Conservation (phyloP, 2,888 invertebrate species). For the Drosophila seclusa region DNA sequence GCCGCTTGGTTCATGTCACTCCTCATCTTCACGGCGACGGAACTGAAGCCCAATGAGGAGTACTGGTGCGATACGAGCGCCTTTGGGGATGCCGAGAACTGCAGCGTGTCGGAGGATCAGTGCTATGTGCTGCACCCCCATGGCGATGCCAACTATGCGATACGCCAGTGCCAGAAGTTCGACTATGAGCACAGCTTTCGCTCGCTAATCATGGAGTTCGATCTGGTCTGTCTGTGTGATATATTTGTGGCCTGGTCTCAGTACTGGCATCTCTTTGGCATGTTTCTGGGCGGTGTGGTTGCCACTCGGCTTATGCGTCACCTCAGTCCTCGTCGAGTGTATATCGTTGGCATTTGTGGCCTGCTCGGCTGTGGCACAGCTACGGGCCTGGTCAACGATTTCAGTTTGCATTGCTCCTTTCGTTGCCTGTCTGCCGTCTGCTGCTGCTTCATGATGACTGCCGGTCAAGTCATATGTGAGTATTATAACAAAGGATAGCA, state of each 20-base stretch:
- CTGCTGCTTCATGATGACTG: constrained; percentile 85
- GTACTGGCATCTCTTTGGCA: constrained; percentile 85
- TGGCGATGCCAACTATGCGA: constrained; percentile 52
- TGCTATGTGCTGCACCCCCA: constrained; percentile 68
- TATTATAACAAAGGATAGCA: constrained; percentile 4
- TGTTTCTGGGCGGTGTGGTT: constrained; percentile 84
- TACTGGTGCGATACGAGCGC: constrained; percentile 70
- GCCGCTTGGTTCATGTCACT: constrained; percentile 86
- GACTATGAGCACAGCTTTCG: constrained; percentile 75
- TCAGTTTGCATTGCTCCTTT: constrained; percentile 84
- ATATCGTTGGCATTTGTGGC: constrained; percentile 82
- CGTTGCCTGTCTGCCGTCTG: constrained; percentile 84
- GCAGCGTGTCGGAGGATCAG: constrained; percentile 73
- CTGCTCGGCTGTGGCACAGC: constrained; percentile 83
- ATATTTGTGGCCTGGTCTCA: constrained; percentile 85
- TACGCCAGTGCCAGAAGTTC: constrained; percentile 73
- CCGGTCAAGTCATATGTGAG: constrained; percentile 85
- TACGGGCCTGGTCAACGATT: constrained; percentile 82
- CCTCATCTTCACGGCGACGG: constrained; percentile 85
- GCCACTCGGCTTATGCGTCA: constrained; percentile 83
- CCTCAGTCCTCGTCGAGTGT: constrained; percentile 83
- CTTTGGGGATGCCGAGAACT: constrained; percentile 40
- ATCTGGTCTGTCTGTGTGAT: constrained; percentile 84
- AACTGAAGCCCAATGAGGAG: constrained; percentile 77
- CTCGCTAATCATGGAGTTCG: constrained; percentile 84